phyloP scores from a whole-genome alignment of 2,888 invertebrate genomes.

The Hirtodrosophila histrioides region DNA sequence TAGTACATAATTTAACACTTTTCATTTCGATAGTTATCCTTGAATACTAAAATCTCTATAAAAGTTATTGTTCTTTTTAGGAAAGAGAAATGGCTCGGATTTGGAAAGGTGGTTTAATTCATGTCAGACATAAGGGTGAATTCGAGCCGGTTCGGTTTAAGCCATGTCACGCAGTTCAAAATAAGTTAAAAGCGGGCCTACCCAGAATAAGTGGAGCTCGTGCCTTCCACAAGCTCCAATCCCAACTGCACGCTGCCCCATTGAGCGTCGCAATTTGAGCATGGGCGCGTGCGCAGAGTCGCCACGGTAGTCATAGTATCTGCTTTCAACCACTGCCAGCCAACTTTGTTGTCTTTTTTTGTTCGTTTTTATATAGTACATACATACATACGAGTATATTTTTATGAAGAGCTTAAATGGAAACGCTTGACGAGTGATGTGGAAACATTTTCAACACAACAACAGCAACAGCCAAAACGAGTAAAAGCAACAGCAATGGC shows the following conservation, averaged over 20 bases:
- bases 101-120: no score
- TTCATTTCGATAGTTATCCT: no score
- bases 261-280: conserved; percentile 64
- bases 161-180: no score
- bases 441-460: conserved; percentile 83
- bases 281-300: conserved; percentile 80
- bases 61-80: no score
- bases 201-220: neutral
- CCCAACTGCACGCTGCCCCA: conserved; percentile 33
- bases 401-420: conserved; percentile 75
- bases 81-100: no score
- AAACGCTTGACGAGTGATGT: conserved; percentile 85
- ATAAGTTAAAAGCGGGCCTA: no score
- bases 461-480: conserved; percentile 43
- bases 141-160: no score
- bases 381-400: conserved; percentile 13
- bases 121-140: no score
- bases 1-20: no score
- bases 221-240: conserved; percentile 1
- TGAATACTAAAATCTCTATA: no score
- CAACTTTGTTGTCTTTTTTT: conserved; percentile 40
- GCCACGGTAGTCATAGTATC: conserved; percentile 69
- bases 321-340: conserved; percentile 67
- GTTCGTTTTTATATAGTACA: conserved; percentile 23
- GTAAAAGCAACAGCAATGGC: conserved; percentile 38